A percentile compares a stretch with the other conserved stretches of the same genome.
phyloP scores from a whole-genome alignment of 2,113 vertebrate species.

The Gavialis gangeticus region DNA sequence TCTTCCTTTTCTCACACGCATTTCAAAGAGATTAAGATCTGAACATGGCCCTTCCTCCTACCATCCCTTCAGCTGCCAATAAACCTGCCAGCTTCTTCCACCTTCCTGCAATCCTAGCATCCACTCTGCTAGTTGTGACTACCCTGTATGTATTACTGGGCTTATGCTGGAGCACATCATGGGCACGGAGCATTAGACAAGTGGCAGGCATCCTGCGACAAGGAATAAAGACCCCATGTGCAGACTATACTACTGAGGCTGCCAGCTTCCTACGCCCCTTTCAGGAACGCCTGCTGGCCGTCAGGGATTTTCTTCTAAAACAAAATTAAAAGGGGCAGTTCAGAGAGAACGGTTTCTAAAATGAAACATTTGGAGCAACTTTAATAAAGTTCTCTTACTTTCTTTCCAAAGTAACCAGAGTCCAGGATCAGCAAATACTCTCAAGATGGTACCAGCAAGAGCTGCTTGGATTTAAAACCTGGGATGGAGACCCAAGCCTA shows the following conservation, averaged over 20 bases:
- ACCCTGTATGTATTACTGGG: neutral
- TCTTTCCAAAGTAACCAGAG: neutral
- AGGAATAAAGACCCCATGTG: no score
- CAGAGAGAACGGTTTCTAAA: neutral
- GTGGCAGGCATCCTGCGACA: no score
- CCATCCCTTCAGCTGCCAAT: neutral
- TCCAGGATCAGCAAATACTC: neutral
- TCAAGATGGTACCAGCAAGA: neutral
- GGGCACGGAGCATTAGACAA: no score
- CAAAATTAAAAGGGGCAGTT: neutral
- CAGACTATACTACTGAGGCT: neutral
- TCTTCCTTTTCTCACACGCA: neutral
- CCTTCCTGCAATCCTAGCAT: neutral
- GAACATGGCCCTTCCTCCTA: fast-evolving
- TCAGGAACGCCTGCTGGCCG: fast-evolving
- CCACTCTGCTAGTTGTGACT: neutral
- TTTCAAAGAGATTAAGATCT: neutral
- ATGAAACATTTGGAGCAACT: neutral
- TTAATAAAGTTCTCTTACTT: neutral
- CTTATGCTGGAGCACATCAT: no score
- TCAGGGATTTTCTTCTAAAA: neutral
- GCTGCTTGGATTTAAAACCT: neutral
- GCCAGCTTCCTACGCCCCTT: neutral
- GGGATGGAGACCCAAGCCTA: neutral
- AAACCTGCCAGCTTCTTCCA: neutral